These are phyloP conservation scores for Sylvietta virens DNA, from an alignment of 2,113 vertebrate genomes.

Conservation along the genomic window DNA sequence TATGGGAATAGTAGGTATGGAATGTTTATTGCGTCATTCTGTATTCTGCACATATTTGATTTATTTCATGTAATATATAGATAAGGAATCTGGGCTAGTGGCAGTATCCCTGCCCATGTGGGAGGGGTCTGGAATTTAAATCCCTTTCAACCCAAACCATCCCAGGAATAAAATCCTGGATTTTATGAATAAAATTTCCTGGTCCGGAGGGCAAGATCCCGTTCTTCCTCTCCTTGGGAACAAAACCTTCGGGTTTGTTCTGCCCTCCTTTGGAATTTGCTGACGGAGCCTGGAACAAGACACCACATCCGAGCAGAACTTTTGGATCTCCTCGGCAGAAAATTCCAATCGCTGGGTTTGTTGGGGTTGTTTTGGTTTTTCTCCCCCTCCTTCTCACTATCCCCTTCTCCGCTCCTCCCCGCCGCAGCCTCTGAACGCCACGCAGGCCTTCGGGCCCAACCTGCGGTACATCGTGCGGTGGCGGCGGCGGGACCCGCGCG, in stretches of 20 bases:
- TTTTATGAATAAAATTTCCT: not conserved
- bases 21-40: fast-evolving
- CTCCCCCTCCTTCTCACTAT: not conserved
- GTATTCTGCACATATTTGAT: fast-evolving
- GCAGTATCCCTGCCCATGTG: not conserved
- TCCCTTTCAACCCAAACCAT: not conserved
- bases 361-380: too few species aligned
- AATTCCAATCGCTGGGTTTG: not conserved
- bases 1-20: fast-evolving
- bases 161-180: not conserved
- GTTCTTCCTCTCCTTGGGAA: not conserved
- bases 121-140: not conserved
- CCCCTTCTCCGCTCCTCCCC: not conserved
- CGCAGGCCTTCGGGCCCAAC: conserved; percentile 84
- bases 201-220: not conserved
- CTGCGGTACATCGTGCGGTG: conserved; percentile 86
- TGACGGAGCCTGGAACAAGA: not conserved
- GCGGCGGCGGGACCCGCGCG: conserved; percentile 77
- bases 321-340: not conserved
- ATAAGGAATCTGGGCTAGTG: too few species aligned
- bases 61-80: fast-evolving
- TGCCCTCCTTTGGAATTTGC: not conserved
- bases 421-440: conserved; percentile 78
- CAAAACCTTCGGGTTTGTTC: too few species aligned
- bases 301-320: not conserved